Base-by-base conservation (phyloP, 2,113 vertebrate species). In the Crocuta crocuta region DNA sequence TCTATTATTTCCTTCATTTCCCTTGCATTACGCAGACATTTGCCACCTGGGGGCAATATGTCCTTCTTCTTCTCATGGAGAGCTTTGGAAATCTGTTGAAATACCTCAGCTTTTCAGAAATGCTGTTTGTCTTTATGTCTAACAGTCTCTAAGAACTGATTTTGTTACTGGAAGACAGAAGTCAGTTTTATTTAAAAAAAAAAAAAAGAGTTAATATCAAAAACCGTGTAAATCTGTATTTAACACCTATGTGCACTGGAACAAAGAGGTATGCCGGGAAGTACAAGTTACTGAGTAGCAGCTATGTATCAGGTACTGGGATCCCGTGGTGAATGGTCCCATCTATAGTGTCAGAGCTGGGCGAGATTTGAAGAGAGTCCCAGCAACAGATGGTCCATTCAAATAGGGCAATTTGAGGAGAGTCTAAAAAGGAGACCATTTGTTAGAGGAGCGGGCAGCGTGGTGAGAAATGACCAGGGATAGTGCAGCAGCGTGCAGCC, bases 21-120 rank as follows among this genome's bases (percentile, higher is more conserved):
- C 50, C 94, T 92, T 65, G 83, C 83, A 2, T 66, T 97, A 81
- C 85, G 96, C 92, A 97, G 81, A 66, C 96, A 76, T 74, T 95
- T 50, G 91, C 82, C 70, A n/a, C 39, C 89, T 97, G 95, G 97
- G 94, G 97, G 95, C 96, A 97, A 89, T 95, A 31, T 91, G 88
- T 94, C 55, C 90, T 68, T 92, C 98, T 12, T 95, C 89, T 94
- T 97, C 53, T 84, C 80, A 0, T 35, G 10, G 12, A 94, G 85
- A 98, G 35, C 45, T 88, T 26, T 43, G 78, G 17, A 21, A 83
- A 16, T 89, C 0, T 10, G 1, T 53, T 92, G 89, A 97, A 97
- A 48, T 35, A 7, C 28, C 43, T 50, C 33, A 78, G 65, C 26
- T 90, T 78, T 43, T 63, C 80, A 70, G 45, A 96, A 80, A 80